Evolutionary conservation across 2,797 vertebrate species (phyloP).

Genomic region (Sphaeramia orbicularis): DNA sequence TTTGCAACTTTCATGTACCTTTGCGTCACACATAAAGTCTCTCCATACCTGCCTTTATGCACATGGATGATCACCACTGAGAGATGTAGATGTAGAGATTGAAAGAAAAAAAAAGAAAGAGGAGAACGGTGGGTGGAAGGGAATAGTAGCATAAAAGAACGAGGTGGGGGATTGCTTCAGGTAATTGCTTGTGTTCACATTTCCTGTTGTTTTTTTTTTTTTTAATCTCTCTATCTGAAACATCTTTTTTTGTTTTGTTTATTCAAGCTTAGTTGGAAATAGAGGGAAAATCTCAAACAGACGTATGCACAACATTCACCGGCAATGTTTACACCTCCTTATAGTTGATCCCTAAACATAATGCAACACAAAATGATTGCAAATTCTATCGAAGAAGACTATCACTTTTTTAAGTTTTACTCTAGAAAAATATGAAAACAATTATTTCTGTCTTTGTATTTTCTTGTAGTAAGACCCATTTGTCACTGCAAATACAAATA

Average conservation of each 20-base stretch:
- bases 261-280: constrained; percentile 12
- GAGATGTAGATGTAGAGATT: constrained; percentile 1
- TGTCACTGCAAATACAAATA: too few species aligned
- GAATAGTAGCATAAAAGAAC: constrained; percentile 27
- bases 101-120: background rate
- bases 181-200: constrained; percentile 25
- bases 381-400: too few species aligned
- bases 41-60: background rate
- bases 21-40: background rate
- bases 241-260: constrained; percentile 2
- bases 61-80: constrained; percentile 18
- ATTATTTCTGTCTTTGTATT: too few species aligned
- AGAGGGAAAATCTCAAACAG: background rate
- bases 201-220: background rate
- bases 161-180: constrained; percentile 15
- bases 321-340: too few species aligned
- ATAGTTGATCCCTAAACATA: too few species aligned
- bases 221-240: too few species aligned
- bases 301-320: too few species aligned
- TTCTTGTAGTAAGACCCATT: too few species aligned
- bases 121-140: background rate
- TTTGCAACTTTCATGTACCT: constrained; percentile 1
- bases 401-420: too few species aligned
- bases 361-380: too few species aligned
- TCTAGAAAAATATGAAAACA: too few species aligned